Base-by-base conservation (phyloP, 2,888 invertebrate species). In the Campoplex capitator region DNA sequence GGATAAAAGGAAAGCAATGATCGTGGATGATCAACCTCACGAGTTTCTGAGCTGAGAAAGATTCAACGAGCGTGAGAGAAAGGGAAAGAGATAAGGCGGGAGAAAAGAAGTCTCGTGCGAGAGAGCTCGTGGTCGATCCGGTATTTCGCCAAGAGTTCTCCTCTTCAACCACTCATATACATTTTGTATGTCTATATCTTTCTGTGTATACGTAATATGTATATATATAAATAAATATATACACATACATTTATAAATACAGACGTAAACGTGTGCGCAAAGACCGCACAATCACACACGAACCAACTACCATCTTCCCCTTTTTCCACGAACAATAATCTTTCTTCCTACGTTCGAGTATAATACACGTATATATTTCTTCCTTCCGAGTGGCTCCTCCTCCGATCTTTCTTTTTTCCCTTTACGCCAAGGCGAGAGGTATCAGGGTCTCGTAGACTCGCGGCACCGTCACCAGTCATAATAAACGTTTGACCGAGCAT, bases 241-340 rank as follows among this genome's bases (percentile, higher is more conserved):
- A 8, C 7, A 23, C n/a, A n/a, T 18, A 45, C 11, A 23, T 32
- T 38, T 9, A 45, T 38, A 68, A 23, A 45, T 45, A 42, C 70
- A 45, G 28, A 71, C 28, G 28, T 3, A 23, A 11, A 51, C n/a
- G 18, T 54, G 32, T 48, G 42, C 38, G 48, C 42, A 82, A 54
- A 74, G 42, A 77, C 82, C 67, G 71, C 79, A 76, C 75, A 23
- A 23, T 23, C 23, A 23, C 23, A 23, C 23, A 23, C 23, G 23
- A 23, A 65, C 83, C 76, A 67, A 71, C 80, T 48, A 56, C 67
- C 32, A 56, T 83, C 71, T 65, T 67, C 48, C 80, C 79, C 67
- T 77, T 85, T 70, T 85, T 80, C 80, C 79, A 76, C 86, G 83
- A 86, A 86, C 83, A 86, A 83, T 74, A 83, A 83, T 79, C 78